These are phyloP conservation scores for Actinia equina DNA, from an alignment of 64 coral and sea anemone species.

Conservation along the genomic window DNA sequence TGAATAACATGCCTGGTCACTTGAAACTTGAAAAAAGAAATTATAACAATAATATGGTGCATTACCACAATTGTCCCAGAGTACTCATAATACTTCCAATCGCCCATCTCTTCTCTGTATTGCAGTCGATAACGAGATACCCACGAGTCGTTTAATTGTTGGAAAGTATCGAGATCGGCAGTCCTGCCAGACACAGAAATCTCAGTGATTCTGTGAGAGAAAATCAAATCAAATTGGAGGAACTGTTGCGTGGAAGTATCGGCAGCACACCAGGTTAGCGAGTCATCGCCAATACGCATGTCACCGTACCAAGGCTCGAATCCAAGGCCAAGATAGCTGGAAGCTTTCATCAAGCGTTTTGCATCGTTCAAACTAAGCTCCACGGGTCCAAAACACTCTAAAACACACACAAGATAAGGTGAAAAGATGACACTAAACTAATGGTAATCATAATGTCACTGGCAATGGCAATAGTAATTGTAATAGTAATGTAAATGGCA, in stretches of 20 bases:
- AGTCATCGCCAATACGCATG: constrained; percentile 30
- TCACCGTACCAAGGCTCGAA: constrained; percentile 65
- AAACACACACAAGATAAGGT: neutral
- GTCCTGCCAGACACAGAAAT: neutral
- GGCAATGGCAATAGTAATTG: too few species aligned
- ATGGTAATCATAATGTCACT: too few species aligned
- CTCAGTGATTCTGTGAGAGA: constrained; percentile 40
- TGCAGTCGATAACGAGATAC: neutral
- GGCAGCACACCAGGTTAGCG: constrained; percentile 49
- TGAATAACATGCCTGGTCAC: too few species aligned
- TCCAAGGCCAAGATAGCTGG: constrained; percentile 31
- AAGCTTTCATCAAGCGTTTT: constrained; percentile 31
- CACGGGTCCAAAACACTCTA: too few species aligned
- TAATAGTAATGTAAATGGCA: too few species aligned
- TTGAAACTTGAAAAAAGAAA: too few species aligned
- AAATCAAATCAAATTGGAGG: constrained; percentile 50
- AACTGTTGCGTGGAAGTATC: constrained; percentile 37
- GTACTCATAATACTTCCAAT: neutral
- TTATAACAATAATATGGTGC: neutral
- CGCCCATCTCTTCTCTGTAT: neutral
- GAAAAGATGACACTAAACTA: neutral
- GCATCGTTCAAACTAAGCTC: neutral
- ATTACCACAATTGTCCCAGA: neutral
- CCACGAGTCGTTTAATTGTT: neutral
- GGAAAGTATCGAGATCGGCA: neutral